Percentiles rank a stretch among this genome's conserved stretches.
These are phyloP conservation scores for Anguilla megastoma DNA, from an alignment of 2,797 vertebrate genomes.

Conservation along the genomic window DNA sequence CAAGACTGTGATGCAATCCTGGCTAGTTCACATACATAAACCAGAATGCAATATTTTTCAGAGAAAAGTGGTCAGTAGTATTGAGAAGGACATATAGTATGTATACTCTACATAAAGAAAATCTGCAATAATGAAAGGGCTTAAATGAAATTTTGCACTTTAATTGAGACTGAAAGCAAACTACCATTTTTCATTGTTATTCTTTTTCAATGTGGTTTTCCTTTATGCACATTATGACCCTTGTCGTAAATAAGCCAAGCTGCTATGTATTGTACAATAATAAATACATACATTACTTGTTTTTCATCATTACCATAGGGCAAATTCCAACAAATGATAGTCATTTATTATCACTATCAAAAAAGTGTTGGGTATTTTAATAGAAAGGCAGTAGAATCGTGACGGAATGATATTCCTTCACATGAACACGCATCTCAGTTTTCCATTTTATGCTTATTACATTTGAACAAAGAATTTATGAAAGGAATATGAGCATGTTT, in stretches of 20 bases:
- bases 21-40: not conserved
- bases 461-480: conserved; percentile 6
- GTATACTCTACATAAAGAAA: not conserved
- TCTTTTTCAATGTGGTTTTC: conserved; percentile 55
- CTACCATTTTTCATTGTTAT: conserved; percentile 24
- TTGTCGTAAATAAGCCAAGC: conserved; percentile 74
- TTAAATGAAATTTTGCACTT: conserved; percentile 33
- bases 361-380: conserved; percentile 12
- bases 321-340: not conserved
- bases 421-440: not conserved
- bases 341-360: not conserved
- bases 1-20: not conserved
- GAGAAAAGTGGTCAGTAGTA: not conserved
- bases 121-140: not conserved
- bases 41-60: not conserved
- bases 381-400: not conserved
- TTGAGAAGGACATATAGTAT: not conserved
- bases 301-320: conserved; percentile 40
- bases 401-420: not conserved
- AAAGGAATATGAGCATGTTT: not conserved
- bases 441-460: not conserved
- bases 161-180: conserved; percentile 51
- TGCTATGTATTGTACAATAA: conserved; percentile 62
- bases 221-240: conserved; percentile 62
- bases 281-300: conserved; percentile 55